A percentile compares a stretch with the other conserved stretches of the same genome.
Evolutionary conservation across 2,797 vertebrate genomes (phyloP).

Genomic region (Zalophus californianus): DNA sequence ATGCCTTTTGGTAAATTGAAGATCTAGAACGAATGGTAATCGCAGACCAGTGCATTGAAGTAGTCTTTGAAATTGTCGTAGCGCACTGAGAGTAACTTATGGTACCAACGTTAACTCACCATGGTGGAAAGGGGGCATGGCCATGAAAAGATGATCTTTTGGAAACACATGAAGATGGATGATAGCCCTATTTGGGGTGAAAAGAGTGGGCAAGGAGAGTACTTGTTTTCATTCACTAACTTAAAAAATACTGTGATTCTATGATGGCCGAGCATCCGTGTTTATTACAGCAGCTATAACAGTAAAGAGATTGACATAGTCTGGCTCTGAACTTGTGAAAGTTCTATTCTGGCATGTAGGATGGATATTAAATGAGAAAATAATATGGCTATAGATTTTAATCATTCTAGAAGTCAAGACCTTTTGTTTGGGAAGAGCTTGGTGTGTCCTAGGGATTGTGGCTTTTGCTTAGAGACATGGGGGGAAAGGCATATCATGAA

Average conservation of each 20-base stretch:
- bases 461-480: background rate
- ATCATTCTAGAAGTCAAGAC: background rate
- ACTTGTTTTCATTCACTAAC: background rate
- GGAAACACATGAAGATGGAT: background rate
- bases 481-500: background rate
- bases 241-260: background rate
- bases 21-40: background rate
- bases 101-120: background rate
- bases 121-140: background rate
- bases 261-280: background rate
- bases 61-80: background rate
- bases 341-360: background rate
- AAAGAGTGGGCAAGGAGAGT: background rate
- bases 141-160: background rate
- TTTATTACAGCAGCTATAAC: background rate
- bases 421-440: background rate
- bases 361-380: constrained; percentile 22
- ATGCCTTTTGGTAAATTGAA: background rate
- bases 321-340: background rate
- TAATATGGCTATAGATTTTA: background rate
- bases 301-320: background rate
- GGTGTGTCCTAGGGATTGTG: background rate
- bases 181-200: background rate
- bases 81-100: background rate
- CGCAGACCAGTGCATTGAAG: background rate